Percentiles rank a stretch among this genome's conserved stretches.
Evolutionary conservation across 2,888 invertebrate genomes (phyloP).

Genomic region (Napeogenes sylphis): DNA sequence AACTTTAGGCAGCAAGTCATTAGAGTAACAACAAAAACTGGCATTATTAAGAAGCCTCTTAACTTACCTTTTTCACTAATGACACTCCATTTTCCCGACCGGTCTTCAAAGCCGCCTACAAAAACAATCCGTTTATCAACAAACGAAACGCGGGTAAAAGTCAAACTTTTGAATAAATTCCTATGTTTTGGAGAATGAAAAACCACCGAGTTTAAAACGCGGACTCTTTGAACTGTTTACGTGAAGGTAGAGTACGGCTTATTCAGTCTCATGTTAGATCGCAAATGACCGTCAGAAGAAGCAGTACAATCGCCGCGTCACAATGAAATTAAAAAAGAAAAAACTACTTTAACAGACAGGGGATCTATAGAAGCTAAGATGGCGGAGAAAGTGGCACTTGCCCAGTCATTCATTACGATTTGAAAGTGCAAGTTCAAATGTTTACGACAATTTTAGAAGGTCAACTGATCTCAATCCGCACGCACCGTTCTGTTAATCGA

Average conservation of each 20-base stretch:
- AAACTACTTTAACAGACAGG: conserved; percentile 46
- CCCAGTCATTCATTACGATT: conserved; percentile 51
- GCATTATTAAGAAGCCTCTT: conserved; percentile 20
- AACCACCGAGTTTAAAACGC: conserved; percentile 43
- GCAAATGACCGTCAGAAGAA: conserved; percentile 57
- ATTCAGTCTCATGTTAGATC: conserved; percentile 58
- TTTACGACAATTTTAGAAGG: conserved; percentile 2
- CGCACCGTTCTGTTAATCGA: background rate
- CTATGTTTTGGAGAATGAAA: conserved; percentile 35
- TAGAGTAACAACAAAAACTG: conserved; percentile 20
- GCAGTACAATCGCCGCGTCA: conserved; percentile 60
- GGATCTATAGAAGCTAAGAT: conserved; percentile 48
- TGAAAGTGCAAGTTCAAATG: conserved; percentile 65
- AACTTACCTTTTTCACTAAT: conserved; percentile 63
- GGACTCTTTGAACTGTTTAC: conserved; percentile 35
- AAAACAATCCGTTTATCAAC: conserved; percentile 37
- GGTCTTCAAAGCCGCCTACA: conserved; percentile 40
- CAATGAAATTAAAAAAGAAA: conserved; percentile 64
- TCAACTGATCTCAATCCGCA: conserved; percentile 3
- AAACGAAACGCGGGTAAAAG: conserved; percentile 43
- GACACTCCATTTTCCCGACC: conserved; percentile 59
- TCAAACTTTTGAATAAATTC: conserved; percentile 28
- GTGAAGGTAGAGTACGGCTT: conserved; percentile 48
- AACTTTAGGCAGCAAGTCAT: conserved; percentile 16
- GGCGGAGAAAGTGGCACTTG: conserved; percentile 57